Conservation (phyloP, 1,140 invertebrate species). For the Pentalonia nigronervosa region DNA sequence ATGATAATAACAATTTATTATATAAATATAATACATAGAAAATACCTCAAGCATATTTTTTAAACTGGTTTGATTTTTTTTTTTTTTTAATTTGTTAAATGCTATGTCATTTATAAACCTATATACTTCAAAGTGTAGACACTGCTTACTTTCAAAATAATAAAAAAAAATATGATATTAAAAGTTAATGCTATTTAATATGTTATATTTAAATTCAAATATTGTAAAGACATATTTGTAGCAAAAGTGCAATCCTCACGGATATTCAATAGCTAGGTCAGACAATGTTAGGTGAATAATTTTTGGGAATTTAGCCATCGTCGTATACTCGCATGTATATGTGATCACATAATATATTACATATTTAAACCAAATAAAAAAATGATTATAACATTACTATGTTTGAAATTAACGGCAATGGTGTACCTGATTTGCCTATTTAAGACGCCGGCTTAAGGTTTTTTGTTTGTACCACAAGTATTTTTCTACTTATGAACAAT, state of each 20-base stretch:
- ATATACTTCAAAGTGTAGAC: no score
- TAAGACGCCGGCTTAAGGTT: neutral
- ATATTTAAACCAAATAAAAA: no score
- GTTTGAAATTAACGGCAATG: neutral
- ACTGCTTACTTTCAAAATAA: no score
- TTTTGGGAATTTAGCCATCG: neutral
- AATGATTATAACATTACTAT: no score
- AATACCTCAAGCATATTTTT: no score
- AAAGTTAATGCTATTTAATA: no score
- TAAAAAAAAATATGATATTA: no score
- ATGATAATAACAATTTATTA: neutral
- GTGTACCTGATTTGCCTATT: neutral
- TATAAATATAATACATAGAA: no score
- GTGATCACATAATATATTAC: no score
- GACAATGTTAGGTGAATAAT: neutral
- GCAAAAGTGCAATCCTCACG: neutral
- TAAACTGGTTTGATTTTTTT: no score
- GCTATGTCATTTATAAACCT: no score
- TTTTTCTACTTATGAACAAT: neutral
- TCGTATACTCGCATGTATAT: neutral
- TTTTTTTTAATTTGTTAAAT: no score
- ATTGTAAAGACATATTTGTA: neutral
- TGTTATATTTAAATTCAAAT: neutral
- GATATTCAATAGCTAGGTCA: neutral
- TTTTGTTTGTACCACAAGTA: neutral